Evolutionary conservation across 2,113 vertebrate species (phyloP).

Genomic region (Amblyopsis rosae): DNA sequence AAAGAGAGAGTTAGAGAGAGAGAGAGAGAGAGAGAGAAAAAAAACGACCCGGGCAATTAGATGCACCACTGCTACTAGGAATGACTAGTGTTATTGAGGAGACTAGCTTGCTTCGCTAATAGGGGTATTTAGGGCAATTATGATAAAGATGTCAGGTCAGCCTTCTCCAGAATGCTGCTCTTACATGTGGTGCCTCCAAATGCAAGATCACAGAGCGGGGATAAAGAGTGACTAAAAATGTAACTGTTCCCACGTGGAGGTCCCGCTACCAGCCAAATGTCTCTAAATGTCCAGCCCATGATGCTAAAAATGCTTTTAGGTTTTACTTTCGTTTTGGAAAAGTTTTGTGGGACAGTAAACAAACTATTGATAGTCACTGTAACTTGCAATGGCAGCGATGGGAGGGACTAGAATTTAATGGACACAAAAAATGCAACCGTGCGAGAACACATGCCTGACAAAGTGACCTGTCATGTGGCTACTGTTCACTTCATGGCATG

Average conservation of each 20-base stretch:
- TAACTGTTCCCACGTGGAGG: conserved; percentile 59
- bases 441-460: conserved; percentile 71
- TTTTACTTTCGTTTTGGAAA: conserved; percentile 52
- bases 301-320: conserved; percentile 66
- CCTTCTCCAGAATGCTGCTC: conserved; percentile 63
- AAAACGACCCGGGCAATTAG: conserved; percentile 75
- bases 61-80: conserved; percentile 75
- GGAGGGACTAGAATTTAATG: conserved; percentile 63
- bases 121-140: conserved; percentile 79
- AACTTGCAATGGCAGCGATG: conserved; percentile 61
- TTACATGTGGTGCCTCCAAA: conserved; percentile 61
- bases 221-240: conserved; percentile 68
- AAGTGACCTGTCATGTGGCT: conserved; percentile 82
- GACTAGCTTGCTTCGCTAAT: conserved; percentile 71
- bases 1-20: too few species aligned
- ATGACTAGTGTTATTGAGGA: conserved; percentile 77
- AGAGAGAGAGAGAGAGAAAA: not conserved
- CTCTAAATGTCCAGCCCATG: conserved; percentile 67
- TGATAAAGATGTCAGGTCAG: conserved; percentile 76
- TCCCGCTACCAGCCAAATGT: conserved; percentile 50
- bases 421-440: conserved; percentile 76
- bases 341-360: conserved; percentile 51
- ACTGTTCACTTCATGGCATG: conserved; percentile 60
- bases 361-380: not conserved
- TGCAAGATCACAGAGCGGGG: conserved; percentile 66